Evolutionary conservation across 2,888 invertebrate species (phyloP).

Genomic region (Luperina nickerlii): DNA sequence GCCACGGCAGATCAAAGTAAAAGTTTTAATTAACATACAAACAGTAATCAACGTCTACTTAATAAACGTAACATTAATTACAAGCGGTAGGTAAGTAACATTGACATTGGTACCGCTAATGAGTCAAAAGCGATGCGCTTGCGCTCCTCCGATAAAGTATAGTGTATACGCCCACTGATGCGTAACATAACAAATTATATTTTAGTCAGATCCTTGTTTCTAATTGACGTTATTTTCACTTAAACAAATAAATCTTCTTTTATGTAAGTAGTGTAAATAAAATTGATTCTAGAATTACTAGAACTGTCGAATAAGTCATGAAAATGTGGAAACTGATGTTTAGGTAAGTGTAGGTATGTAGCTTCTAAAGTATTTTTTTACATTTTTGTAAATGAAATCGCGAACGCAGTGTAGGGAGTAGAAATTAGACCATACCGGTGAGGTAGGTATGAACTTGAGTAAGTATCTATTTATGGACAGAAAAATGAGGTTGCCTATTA

Average conservation of each 20-base stretch:
- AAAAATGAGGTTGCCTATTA: slow-evolving; percentile 9
- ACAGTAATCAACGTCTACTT: slow-evolving; percentile 61
- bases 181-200: slow-evolving; percentile 17
- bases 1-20: slow-evolving; percentile 58
- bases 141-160: slow-evolving; percentile 47
- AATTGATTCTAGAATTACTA: not conserved
- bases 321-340: not conserved
- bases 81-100: slow-evolving; percentile 68
- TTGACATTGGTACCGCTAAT: slow-evolving; percentile 81
- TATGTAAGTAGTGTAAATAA: not conserved
- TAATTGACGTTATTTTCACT: not conserved
- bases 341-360: too few relatives aligned
- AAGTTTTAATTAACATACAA: slow-evolving; percentile 57
- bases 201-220: not conserved
- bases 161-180: slow-evolving; percentile 47
- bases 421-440: slow-evolving; percentile 16
- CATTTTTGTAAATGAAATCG: not conserved
- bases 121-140: slow-evolving; percentile 66
- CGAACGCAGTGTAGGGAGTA: not conserved
- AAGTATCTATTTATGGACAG: not conserved
- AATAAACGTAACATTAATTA: slow-evolving; percentile 67
- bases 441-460: not conserved
- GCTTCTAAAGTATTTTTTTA: too few relatives aligned
- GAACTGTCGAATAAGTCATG: not conserved
- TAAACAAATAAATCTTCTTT: not conserved